Conservation (phyloP, 2,797 vertebrate species). For the Ceyx erithaca region DNA sequence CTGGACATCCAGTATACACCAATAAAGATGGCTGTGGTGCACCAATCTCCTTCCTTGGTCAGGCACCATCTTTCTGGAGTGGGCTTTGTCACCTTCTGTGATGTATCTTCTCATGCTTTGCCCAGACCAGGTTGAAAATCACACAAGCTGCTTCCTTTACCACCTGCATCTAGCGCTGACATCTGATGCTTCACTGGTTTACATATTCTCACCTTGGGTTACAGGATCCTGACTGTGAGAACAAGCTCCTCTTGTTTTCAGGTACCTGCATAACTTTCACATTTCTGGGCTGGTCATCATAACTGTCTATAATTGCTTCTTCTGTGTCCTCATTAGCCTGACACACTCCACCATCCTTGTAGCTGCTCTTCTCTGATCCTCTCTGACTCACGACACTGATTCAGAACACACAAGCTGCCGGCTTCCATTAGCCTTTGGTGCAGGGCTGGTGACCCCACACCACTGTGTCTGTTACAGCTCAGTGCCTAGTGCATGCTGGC, state of each 20-base stretch:
- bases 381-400: rapidly evolving
- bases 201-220: neutral
- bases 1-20: neutral
- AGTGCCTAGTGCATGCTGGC: rapidly evolving
- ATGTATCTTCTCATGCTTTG: neutral
- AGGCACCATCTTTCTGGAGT: neutral
- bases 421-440: neutral
- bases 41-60: neutral
- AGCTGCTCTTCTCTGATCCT: neutral
- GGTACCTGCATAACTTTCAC: neutral
- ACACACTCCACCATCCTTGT: neutral
- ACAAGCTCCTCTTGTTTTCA: neutral
- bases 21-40: rapidly evolving
- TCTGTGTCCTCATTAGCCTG: neutral
- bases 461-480: rapidly evolving
- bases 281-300: neutral
- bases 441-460: neutral
- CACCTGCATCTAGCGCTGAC: neutral
- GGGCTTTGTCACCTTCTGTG: neutral
- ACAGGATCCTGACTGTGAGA: neutral
- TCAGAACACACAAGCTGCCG: neutral
- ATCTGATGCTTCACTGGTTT: neutral
- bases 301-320: neutral
- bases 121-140: neutral
- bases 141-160: neutral